These are phyloP conservation scores for Montipora foliosa DNA, from an alignment of 64 coral and sea anemone genomes.

Conservation along the genomic window DNA sequence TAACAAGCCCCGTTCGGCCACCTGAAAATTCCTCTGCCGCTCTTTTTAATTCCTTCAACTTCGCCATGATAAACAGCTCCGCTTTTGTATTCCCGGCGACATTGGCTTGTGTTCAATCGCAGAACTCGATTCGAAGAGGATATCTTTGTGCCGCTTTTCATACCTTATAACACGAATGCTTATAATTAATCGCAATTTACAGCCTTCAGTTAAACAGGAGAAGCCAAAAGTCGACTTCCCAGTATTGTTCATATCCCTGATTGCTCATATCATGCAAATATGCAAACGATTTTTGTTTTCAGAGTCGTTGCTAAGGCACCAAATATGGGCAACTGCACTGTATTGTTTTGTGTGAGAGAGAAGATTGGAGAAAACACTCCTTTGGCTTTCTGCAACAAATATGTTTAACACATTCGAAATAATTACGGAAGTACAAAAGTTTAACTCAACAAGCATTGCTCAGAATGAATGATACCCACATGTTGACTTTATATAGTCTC, in stretches of 20 bases:
- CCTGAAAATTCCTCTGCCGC: conserved; percentile 83
- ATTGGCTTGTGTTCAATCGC: conserved; percentile 85
- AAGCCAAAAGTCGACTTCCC: not conserved
- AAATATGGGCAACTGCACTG: conserved; percentile 6
- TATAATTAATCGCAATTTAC: too few relatives aligned
- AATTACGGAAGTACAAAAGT: too few relatives aligned
- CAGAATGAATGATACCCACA: too few relatives aligned
- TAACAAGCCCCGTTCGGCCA: conserved; percentile 99
- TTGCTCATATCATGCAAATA: conserved; percentile 11
- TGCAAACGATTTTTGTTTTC: not conserved
- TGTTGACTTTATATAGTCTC: too few relatives aligned
- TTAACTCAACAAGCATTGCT: too few relatives aligned
- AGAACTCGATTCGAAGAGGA: conserved; percentile 68
- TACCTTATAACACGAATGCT: not conserved
- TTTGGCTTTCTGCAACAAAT: too few relatives aligned
- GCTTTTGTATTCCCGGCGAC: conserved; percentile 86
- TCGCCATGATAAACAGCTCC: conserved; percentile 93
- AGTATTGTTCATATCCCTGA: not conserved
- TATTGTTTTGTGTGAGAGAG: not conserved
- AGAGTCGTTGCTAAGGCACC: conserved; percentile 34
- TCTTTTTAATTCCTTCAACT: conserved; percentile 87
- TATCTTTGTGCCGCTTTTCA: conserved; percentile 10
- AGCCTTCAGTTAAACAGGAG: not conserved
- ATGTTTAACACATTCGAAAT: too few relatives aligned
- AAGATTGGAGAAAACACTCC: not conserved